These are phyloP conservation scores for Caenorhabditis japonica DNA, from an alignment of 2,888 invertebrate genomes.

Conservation along the genomic window DNA sequence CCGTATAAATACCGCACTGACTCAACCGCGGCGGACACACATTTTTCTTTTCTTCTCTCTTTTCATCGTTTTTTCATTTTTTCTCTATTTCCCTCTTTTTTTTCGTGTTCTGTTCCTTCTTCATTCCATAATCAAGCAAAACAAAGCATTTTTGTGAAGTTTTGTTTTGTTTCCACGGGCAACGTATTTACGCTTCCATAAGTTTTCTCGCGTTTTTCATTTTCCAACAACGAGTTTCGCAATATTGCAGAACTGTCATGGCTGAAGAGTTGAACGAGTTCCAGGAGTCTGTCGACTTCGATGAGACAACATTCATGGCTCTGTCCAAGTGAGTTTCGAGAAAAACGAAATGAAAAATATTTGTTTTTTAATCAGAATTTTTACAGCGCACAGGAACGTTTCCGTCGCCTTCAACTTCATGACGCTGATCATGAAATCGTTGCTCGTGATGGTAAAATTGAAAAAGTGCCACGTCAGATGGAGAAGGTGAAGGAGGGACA, in stretches of 20 bases:
- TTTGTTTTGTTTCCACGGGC: slow-evolving; percentile 13
- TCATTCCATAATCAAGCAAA: not conserved
- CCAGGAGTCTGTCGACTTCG: slow-evolving; percentile 15
- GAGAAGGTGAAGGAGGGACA: slow-evolving; percentile 64
- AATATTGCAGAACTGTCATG: slow-evolving; percentile 31
- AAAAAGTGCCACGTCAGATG: slow-evolving; percentile 63
- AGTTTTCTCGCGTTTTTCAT: not conserved
- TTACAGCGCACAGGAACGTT: slow-evolving; percentile 22
- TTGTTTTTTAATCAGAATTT: not conserved
- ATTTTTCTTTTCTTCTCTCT: slow-evolving; percentile 4
- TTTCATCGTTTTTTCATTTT: slow-evolving; percentile 3
- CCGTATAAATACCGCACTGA: slow-evolving; percentile 18
- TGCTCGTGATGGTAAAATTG: slow-evolving; percentile 20
- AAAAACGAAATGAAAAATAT: not conserved
- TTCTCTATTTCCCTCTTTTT: not conserved
- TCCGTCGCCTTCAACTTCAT: slow-evolving; percentile 10
- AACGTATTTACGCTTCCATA: slow-evolving; percentile 7
- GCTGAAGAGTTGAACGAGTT: slow-evolving; percentile 32
- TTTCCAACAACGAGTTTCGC: slow-evolving; percentile 18
- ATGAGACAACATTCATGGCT: slow-evolving; percentile 4
- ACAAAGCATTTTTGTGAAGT: slow-evolving; percentile 1
- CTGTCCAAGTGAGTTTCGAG: slow-evolving; percentile 19
- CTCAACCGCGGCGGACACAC: slow-evolving; percentile 3
- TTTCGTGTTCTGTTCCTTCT: not conserved
- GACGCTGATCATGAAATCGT: slow-evolving; percentile 11